Evolutionary conservation across 2,113 vertebrate genomes (phyloP), one percentile per base, ranked within the genome.

Genomic region (Hippolais icterina): DNA sequence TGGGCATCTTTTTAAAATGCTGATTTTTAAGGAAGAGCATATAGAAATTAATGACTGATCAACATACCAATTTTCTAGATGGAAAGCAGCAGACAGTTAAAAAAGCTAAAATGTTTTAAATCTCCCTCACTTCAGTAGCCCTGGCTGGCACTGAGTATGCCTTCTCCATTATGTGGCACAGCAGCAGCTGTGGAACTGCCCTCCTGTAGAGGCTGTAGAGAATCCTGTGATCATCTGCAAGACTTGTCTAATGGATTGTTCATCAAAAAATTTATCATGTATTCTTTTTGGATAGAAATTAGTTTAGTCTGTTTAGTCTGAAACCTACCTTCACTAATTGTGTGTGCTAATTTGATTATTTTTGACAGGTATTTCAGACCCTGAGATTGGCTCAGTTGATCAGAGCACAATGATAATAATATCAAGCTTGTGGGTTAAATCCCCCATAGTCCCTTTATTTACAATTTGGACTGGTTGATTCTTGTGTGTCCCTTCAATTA

Each of bases 231-330:
- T 59, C 39, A 83, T 33, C 49, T 79, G 22, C 8, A 83, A 50
- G 25, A 31, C n/a, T 60, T 1, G 0, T 56, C 10, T 54, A n/a
- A 70, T 21, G 11, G 25, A 49, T 50, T 9, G 15, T n/a, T 27
- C 80, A 23, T n/a, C 4, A 2, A 15, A 56, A 90, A 37, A 86
- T 44, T 63, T 70, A 57, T 50, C 3, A 20, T 29, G 4, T 39
- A 35, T 69, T 94, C 24, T 86, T 87, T 71, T 65, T 91, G 18
- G 35, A 54, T 50, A 52, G 5, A 39, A 39, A 39, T 39, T 39
- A 64, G 11, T 28, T 35, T 31, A 83, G 5, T 39, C 0, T 75
- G 2, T 57, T 74, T 93, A 63, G 16, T 75, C n/a, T 9, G 12
- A 79, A 92, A 71, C 47, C 9, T 22, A 33, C 9, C 37, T 64